Conservation (phyloP, 2,888 invertebrate genomes). For the Venusia cambrica region DNA sequence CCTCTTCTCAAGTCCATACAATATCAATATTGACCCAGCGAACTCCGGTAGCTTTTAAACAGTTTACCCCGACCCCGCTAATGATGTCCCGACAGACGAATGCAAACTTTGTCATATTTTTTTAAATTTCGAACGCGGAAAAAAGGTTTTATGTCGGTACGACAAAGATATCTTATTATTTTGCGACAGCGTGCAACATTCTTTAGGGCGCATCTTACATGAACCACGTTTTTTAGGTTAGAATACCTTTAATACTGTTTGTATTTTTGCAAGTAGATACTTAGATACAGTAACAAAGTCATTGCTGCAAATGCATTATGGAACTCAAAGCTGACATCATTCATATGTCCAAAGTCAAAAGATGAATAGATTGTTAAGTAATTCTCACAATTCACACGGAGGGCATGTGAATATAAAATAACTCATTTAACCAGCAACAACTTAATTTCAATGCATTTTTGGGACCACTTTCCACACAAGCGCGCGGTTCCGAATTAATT, state of each 20-base stretch:
- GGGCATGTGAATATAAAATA: conserved; percentile 21
- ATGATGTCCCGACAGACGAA: conserved; percentile 59
- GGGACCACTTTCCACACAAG: conserved; percentile 3
- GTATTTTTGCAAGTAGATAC: too few relatives aligned
- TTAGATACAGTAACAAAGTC: too few relatives aligned
- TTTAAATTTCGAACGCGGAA: conserved; percentile 39
- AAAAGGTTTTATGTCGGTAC: conserved; percentile 28
- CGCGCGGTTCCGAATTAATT: too few relatives aligned
- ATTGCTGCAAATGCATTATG: too few relatives aligned
- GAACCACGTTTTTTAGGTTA: too few relatives aligned
- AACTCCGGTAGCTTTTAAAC: conserved; percentile 76
- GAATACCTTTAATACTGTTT: too few relatives aligned
- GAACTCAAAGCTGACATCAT: background rate
- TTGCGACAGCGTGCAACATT: conserved; percentile 37
- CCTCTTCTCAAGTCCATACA: conserved; percentile 44
- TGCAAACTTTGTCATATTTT: conserved; percentile 31
- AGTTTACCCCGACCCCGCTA: conserved; percentile 65
- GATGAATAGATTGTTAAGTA: conserved; percentile 16
- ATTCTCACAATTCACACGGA: conserved; percentile 16
- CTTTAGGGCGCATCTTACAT: conserved; percentile 31
- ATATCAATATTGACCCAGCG: conserved; percentile 61
- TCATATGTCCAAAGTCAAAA: conserved; percentile 4
- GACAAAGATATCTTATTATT: conserved; percentile 28
- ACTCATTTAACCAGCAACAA: conserved; percentile 20
- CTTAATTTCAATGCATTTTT: conserved; percentile 14